Conservation (phyloP, 2,888 invertebrate species). For the Eurois occulta region DNA sequence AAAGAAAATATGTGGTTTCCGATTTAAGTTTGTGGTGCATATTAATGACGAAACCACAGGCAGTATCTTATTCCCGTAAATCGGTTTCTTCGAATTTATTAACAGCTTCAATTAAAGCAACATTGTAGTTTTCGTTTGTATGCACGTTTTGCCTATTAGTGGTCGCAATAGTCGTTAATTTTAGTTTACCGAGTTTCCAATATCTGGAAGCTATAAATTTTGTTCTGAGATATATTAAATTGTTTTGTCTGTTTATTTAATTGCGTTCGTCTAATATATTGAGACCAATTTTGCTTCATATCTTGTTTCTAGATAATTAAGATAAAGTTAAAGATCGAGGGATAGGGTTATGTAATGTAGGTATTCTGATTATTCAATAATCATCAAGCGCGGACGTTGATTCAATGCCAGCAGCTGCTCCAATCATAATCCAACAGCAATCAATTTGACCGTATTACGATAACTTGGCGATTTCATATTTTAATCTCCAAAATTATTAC, state of each 20-base stretch:
- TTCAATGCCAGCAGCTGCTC: not conserved
- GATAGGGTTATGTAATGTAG: not conserved
- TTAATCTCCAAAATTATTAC: not conserved
- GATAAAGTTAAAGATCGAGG: not conserved
- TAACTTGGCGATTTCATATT: not conserved
- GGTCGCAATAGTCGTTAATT: slow-evolving; percentile 45
- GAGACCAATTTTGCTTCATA: not conserved
- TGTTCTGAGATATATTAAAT: slow-evolving; percentile 37
- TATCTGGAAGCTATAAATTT: slow-evolving; percentile 47
- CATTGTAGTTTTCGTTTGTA: slow-evolving; percentile 49
- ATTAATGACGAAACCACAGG: slow-evolving; percentile 4
- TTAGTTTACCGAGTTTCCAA: slow-evolving; percentile 30
- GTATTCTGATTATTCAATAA: not conserved
- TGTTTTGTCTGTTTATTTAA: slow-evolving; percentile 2
- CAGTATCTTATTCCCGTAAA: slow-evolving; percentile 3
- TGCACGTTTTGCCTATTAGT: slow-evolving; percentile 48
- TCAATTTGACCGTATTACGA: not conserved
- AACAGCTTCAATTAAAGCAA: slow-evolving; percentile 28
- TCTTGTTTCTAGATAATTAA: not conserved
- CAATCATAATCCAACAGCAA: not conserved
- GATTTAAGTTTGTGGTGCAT: not conserved
- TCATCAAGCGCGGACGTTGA: not conserved
- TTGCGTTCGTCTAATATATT: not conserved
- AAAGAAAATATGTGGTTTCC: not conserved
- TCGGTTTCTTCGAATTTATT: slow-evolving; percentile 46